A percentile compares a stretch with the other conserved stretches of the same genome.
Conservation (phyloP, 2,888 invertebrate species). For the Alviniconcha strummeri region DNA sequence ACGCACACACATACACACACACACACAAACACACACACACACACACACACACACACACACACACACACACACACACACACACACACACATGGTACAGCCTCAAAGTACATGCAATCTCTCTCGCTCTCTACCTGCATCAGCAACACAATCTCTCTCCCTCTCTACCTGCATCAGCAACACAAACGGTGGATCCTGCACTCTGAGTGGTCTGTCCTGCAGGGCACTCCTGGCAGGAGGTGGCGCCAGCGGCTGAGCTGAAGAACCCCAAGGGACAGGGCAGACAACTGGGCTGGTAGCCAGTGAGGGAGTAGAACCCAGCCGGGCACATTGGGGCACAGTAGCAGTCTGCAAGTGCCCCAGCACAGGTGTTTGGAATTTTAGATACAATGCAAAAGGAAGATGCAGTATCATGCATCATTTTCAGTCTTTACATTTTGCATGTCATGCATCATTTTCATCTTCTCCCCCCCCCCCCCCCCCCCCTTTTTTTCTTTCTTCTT, state of each 20-base stretch:
- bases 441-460: background rate
- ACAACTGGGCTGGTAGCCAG: constrained; percentile 40
- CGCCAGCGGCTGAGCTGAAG: constrained; percentile 28
- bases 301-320: constrained; percentile 33
- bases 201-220: constrained; percentile 38
- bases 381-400: too few species aligned
- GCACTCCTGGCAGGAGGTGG: constrained; percentile 43
- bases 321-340: constrained; percentile 37
- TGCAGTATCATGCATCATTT: background rate
- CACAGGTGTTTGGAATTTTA: too few species aligned
- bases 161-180: constrained; percentile 31
- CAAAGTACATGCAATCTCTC: too few species aligned
- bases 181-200: background rate
- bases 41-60: too few species aligned
- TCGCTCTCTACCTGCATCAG: too few species aligned
- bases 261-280: constrained; percentile 41
- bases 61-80: too few species aligned
- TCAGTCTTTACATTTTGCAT: background rate
- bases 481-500: too few species aligned
- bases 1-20: too few species aligned
- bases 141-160: background rate
- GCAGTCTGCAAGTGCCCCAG: constrained; percentile 25
- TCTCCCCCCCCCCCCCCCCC: too few species aligned
- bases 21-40: too few species aligned
- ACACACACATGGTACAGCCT: too few species aligned